Evolutionary conservation across 2,888 invertebrate genomes (phyloP), one percentile per base, ranked within the genome.

Genomic region (Polydrusus tereticollis): DNA sequence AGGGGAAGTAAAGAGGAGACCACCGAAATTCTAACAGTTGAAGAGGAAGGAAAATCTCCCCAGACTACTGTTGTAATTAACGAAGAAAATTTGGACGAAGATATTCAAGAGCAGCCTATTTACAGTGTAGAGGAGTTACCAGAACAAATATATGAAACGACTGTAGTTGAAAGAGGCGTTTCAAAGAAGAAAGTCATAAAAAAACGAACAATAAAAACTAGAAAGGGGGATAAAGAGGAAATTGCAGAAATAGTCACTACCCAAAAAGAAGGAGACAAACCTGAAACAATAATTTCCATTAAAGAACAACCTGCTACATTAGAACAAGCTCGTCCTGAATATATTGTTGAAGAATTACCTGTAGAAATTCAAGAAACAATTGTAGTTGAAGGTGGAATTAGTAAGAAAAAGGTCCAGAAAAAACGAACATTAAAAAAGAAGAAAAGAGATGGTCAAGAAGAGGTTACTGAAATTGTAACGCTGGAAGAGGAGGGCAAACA

Each of bases 11-110:
- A 83, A 76, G 82, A 85, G 43, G 86, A 87, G 78, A 82, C 71
- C 77, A 84, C 87, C 0, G 84, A 87, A 82, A 87, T 87, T 57
- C 79, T 84, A 55, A 87, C 87, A 20, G 80, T 86, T 43, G 83
- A 84, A 77, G 82, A 85, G 77, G 86, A 85, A 59, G 85, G 84
- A 14, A 80, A 83, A 64, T 79, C 84, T 55, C 87, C 88, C 0
- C 78, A 84, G 58, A 84, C 78, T 62, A 82, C 83, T 50, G 80
- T 83, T 29, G 75, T 76, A 2, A 78, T 82, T 0, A 75, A 80
- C 75, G 78, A 80, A 76, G 7, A 63, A 14, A 80, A 80, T 83
- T 63, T 83, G 83, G 72, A 76, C 50, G 73, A 76, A 77, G 83
- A 85, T 4, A 76, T 74, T 12, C 65, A 76, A 12, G 66, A 59